phyloP scores from a whole-genome alignment of 2,113 vertebrate species.

The Sula dactylatra region DNA sequence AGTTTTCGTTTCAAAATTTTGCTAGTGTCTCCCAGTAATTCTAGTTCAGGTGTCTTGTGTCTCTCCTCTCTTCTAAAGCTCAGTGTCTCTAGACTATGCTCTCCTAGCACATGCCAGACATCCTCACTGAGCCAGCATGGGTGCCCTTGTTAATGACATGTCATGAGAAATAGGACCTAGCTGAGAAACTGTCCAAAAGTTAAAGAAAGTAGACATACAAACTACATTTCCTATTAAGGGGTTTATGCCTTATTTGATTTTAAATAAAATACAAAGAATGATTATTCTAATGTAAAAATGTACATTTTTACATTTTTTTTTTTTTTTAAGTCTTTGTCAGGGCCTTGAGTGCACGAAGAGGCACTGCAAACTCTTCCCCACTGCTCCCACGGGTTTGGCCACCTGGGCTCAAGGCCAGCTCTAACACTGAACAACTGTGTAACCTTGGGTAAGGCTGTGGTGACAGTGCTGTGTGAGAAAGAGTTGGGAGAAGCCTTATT shows the following conservation, averaged over 20 bases:
- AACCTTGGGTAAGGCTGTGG: not conserved
- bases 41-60: not conserved
- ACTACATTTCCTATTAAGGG: not conserved
- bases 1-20: not conserved
- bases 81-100: not conserved
- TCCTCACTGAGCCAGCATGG: not conserved
- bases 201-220: not conserved
- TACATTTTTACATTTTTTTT: not conserved
- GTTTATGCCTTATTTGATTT: not conserved
- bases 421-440: not conserved
- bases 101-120: not conserved
- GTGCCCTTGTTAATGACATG: not conserved
- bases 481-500: not conserved
- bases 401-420: not conserved
- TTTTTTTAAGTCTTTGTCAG: not conserved
- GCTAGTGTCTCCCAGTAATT: not conserved
- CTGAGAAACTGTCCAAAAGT: not conserved
- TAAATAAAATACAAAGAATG: not conserved
- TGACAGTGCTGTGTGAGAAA: not conserved
- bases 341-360: not conserved
- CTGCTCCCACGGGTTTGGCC: accelerated
- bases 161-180: not conserved
- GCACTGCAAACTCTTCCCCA: not conserved
- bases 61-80: not conserved
- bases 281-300: not conserved